These are phyloP conservation scores for Nephotettix cincticeps DNA, from an alignment of 1,140 invertebrate genomes.

Conservation along the genomic window DNA sequence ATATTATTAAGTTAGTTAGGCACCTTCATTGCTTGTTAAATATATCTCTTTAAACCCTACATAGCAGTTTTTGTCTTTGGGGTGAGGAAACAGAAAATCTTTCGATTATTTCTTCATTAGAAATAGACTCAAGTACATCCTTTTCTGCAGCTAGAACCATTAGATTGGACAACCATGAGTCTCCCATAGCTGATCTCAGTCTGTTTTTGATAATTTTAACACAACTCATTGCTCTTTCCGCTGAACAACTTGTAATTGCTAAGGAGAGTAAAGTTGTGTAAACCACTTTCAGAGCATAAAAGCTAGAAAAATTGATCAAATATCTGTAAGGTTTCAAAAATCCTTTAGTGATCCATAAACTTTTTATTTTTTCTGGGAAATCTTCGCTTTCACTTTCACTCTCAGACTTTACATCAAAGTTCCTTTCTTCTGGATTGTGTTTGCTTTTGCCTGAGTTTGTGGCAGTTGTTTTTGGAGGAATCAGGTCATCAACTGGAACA, in stretches of 20 bases:
- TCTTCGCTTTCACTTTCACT: neutral
- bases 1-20: no score
- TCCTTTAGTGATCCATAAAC: slow-evolving; percentile 16
- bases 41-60: no score
- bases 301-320: slow-evolving; percentile 18
- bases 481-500: neutral
- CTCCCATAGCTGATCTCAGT: slow-evolving; percentile 21
- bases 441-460: neutral
- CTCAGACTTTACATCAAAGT: no score
- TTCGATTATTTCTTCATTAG: no score
- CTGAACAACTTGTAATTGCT: slow-evolving; percentile 19
- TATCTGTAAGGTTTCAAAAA: slow-evolving; percentile 14
- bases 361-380: neutral
- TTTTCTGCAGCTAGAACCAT: neutral
- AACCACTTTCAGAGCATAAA: slow-evolving; percentile 18
- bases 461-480: neutral
- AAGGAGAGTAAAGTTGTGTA: slow-evolving; percentile 24
- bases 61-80: no score
- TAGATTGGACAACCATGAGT: slow-evolving; percentile 21
- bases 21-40: no score
- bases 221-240: slow-evolving; percentile 21
- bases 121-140: no score
- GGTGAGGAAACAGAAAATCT: no score
- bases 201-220: slow-evolving; percentile 14
- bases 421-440: neutral